Base-by-base conservation (phyloP, 2,113 vertebrate species). In the Lathamus discolor region DNA sequence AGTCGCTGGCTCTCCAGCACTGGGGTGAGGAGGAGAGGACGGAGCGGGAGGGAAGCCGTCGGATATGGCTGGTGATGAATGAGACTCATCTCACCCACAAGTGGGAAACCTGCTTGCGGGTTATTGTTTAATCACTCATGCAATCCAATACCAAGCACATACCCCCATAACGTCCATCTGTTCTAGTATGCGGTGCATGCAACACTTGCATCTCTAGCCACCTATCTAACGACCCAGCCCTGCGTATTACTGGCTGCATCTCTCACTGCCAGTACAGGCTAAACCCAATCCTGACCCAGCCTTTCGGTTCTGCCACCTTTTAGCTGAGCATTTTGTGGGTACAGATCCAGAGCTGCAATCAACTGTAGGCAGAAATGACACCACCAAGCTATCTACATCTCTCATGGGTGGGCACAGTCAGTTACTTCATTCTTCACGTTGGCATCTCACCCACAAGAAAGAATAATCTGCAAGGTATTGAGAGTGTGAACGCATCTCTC, bases 71-170 rank as follows among this genome's bases (percentile, higher is more conserved):
- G 63, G 62, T 90, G 95, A 97, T 94, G 92, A 95, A 84, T 96
- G 66, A 97, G 81, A 43, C 89, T 96, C 86, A 95, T 95, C 95
- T 97, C 88, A 97, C 92, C 94, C 95, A 96, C 93, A 97, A 97
- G 95, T 97, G 93, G 90, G 93, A 97, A 98, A 97, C 95, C 94
- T 92, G 95, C 94, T 70, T 80, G 83, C 83, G 72, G 96, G 94
- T 97, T 96, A 93, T 95, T 93, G 96, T 97, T 97, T 87, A 96
- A 98, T 94, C 95, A 97, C 93, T 97, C 97, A 95, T 83, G 92
- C 93, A 93, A 77, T 97, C 92, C 90, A 96, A 63, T 85, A 84
- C 54, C 57, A 83, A 97, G 95, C 94, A 95, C 92, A 97, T 97
- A 91, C 80, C 97, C 97, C 94, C 74, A 84, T 92, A 94, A 97